A percentile compares a stretch with the other conserved stretches of the same genome.
phyloP scores from a whole-genome alignment of 2,113 vertebrate species.

The Atherinomorus stipes region DNA sequence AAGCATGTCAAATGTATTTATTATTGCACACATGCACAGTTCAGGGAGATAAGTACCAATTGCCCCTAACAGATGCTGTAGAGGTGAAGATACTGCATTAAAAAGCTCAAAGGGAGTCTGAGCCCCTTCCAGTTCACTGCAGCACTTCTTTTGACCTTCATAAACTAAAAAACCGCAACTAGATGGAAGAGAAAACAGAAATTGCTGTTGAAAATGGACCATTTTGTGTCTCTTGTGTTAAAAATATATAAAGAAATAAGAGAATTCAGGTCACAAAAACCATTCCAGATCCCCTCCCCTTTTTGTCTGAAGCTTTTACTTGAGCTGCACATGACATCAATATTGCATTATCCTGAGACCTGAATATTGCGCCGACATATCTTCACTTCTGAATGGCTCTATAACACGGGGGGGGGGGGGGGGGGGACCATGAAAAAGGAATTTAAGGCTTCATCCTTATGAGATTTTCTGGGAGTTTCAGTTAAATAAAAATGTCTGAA shows the following conservation, averaged over 20 bases:
- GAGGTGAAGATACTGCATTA: not conserved
- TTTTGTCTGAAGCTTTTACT: slow-evolving; percentile 44
- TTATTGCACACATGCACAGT: not conserved
- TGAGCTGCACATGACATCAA: slow-evolving; percentile 46
- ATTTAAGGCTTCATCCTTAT: slow-evolving; percentile 1
- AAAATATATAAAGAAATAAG: slow-evolving; percentile 12
- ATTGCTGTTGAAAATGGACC: not conserved
- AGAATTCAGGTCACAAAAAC: slow-evolving; percentile 5
- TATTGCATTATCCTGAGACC: slow-evolving; percentile 46
- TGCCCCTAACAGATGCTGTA: not conserved
- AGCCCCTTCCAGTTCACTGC: not conserved
- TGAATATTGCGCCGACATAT: slow-evolving; percentile 31
- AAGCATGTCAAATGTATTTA: not conserved
- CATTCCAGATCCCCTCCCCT: slow-evolving; percentile 32
- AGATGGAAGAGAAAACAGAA: not conserved
- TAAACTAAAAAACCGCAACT: not conserved
- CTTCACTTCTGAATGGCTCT: slow-evolving; percentile 39
- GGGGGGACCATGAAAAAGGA: slow-evolving; percentile 7
- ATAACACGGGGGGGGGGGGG: slow-evolving; percentile 26
- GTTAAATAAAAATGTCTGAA: slow-evolving; percentile 23
- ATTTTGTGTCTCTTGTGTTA: not conserved
- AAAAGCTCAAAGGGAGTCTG: slow-evolving; percentile 4
- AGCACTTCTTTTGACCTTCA: slow-evolving; percentile 6
- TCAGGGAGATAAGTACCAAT: not conserved
- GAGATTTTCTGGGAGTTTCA: slow-evolving; percentile 7